Base-by-base conservation (phyloP, 2,888 invertebrate genomes). In the Papilio elwesi region DNA sequence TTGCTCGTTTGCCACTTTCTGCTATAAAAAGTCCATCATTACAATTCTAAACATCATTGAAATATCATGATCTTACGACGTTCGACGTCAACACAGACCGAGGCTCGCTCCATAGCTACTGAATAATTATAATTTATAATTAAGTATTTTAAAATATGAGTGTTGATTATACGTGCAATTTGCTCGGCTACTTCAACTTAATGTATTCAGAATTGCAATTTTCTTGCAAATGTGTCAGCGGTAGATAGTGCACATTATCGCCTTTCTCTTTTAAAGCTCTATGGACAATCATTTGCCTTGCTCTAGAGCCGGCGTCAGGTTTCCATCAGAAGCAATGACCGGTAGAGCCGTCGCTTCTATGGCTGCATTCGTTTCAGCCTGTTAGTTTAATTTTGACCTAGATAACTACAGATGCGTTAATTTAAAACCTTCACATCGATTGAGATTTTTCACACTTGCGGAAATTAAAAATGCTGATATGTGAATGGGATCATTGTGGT, bases 311-410 rank as follows among this genome's bases (percentile, higher is more conserved):
- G 0, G 38, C 38, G 13, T 57, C 51, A 51, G 57, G 66, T 71
- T 57, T 71, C 71, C 63, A 51, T 64, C 63, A 36, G 68, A 52
- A 38, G 15, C 26, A 57, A 47, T 51, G 64, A 36, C 65, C 43
- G 49, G 68, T 51, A 78, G 74, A n/a, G 59, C 36, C 36, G 65
- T 36, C 38, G 69, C 71, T 77, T 76, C 76, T 87, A 87, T 80
- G 87, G 87, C 83, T 87, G 88, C 87, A 78, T 80, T 79, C 74
- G 74, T 76, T 74, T 82, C 78, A 82, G 78, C 80, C 68, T 49
- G 63, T 73, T 73, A 38, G 52, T 63, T 53, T 59, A 64, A 64
- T 43, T 57, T 73, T 73, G 65, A 68, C 68, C 73, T 55, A 73
- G 10, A 69, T 69, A 51, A 47, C 64, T 15, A 16, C 1, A 12